These are phyloP conservation scores for Nansenia antarctica DNA, from an alignment of 2,113 vertebrate species.

Conservation along the genomic window DNA sequence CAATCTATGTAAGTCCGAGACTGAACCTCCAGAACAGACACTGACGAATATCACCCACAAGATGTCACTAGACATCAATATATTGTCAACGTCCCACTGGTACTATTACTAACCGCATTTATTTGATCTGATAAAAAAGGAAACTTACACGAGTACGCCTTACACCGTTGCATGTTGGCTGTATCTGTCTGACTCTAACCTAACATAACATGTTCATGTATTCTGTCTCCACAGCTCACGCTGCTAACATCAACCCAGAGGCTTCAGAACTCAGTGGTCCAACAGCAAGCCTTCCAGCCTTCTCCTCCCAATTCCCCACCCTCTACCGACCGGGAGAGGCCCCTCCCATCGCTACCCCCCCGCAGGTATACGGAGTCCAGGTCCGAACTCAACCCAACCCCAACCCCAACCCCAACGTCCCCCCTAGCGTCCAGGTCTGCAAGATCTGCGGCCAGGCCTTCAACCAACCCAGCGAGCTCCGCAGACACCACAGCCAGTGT, in stretches of 20 bases:
- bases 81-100: background rate
- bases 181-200: background rate
- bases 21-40: background rate
- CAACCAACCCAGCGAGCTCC: constrained; percentile 62
- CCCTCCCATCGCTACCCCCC: constrained; percentile 18
- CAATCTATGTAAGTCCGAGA: constrained; percentile 50
- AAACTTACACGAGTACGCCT: too few relatives aligned
- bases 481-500: constrained; percentile 62
- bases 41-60: background rate
- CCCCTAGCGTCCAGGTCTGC: constrained; percentile 44
- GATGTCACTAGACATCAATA: background rate
- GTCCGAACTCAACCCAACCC: constrained; percentile 30
- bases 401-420: background rate
- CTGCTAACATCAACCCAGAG: constrained; percentile 24
- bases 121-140: too few relatives aligned
- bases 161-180: background rate
- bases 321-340: constrained; percentile 48
- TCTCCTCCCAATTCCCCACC: constrained; percentile 47
- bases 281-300: constrained; percentile 17
- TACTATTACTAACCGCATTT: background rate
- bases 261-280: constrained; percentile 23
- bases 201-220: background rate
- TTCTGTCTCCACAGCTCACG: constrained; percentile 24
- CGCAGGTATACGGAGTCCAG: constrained; percentile 41
- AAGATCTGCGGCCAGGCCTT: constrained; percentile 67